Conservation (phyloP, 2,888 invertebrate genomes). For the Mystacides longicornis region DNA sequence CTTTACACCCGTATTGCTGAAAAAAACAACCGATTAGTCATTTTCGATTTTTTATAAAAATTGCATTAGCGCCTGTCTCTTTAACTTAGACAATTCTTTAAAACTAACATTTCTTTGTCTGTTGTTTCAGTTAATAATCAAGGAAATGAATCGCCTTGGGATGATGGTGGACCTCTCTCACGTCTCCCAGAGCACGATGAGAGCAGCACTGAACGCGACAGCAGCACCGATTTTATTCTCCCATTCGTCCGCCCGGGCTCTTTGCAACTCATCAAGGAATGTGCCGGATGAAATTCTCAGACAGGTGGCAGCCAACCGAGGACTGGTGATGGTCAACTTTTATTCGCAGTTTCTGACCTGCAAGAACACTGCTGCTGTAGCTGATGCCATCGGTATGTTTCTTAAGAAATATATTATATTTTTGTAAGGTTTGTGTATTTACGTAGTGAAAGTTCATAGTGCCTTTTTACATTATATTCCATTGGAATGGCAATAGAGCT, state of each 20-base stretch:
- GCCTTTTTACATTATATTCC: too few species aligned
- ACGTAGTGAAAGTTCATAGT: too few species aligned
- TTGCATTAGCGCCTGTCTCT: too few species aligned
- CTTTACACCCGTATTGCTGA: too few species aligned
- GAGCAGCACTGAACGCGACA: conserved; percentile 54
- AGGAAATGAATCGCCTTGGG: conserved; percentile 69
- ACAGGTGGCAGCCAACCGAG: conserved; percentile 56
- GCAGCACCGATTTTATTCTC: conserved; percentile 68
- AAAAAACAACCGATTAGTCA: neutral
- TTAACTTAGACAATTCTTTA: neutral
- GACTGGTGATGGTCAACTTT: conserved; percentile 68
- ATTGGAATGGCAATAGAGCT: too few species aligned
- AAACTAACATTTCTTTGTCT: too few species aligned
- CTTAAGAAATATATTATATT: neutral
- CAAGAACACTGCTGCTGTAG: conserved; percentile 53
- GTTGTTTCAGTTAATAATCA: conserved; percentile 51
- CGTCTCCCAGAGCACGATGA: conserved; percentile 62
- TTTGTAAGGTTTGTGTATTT: too few species aligned
- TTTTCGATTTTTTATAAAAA: neutral
- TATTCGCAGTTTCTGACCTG: conserved; percentile 59
- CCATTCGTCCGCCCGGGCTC: conserved; percentile 61
- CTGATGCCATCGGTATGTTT: conserved; percentile 59
- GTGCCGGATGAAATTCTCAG: conserved; percentile 60
- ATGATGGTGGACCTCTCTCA: conserved; percentile 69
- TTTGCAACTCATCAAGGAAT: conserved; percentile 62